Evolutionary conservation across 2,888 invertebrate species (phyloP).

Genomic region (Phymatocera aterrima): DNA sequence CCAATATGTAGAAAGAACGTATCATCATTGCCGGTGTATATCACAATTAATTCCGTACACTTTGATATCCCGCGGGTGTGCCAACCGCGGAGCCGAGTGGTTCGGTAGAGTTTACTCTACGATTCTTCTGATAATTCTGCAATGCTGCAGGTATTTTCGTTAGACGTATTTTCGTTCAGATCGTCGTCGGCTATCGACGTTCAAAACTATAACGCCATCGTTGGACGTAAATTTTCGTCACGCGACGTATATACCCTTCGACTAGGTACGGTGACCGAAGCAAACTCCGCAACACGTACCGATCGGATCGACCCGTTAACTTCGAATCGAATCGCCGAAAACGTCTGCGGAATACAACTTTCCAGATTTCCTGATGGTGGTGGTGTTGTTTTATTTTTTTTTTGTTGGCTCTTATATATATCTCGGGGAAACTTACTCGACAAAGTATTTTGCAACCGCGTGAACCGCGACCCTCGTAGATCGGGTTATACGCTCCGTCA

Average conservation of each 20-base stretch:
- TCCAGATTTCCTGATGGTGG: neutral
- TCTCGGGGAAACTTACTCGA: neutral
- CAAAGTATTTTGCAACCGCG: neutral
- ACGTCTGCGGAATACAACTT: neutral
- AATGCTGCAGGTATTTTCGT: neutral
- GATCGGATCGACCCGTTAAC: constrained; percentile 53
- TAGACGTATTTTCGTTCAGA: neutral
- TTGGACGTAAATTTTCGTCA: constrained; percentile 6
- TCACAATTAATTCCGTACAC: too few species aligned
- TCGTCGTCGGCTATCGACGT: neutral
- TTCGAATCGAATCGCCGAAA: constrained; percentile 53
- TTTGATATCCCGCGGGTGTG: too few species aligned
- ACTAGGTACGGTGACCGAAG: neutral
- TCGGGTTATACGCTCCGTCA: neutral
- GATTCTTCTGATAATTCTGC: neutral
- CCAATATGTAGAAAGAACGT: too few species aligned
- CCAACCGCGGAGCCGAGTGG: too few species aligned
- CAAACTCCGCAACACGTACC: constrained; percentile 53
- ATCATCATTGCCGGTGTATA: too few species aligned
- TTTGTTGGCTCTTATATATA: neutral
- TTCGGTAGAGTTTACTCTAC: neutral
- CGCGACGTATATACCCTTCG: constrained; percentile 8
- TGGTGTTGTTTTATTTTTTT: neutral
- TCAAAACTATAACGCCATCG: too few species aligned
- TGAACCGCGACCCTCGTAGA: neutral